A percentile compares a stretch with the other conserved stretches of the same genome.
These are phyloP conservation scores for Diachasma alloeum DNA, from an alignment of 1,140 invertebrate genomes.

Conservation along the genomic window DNA sequence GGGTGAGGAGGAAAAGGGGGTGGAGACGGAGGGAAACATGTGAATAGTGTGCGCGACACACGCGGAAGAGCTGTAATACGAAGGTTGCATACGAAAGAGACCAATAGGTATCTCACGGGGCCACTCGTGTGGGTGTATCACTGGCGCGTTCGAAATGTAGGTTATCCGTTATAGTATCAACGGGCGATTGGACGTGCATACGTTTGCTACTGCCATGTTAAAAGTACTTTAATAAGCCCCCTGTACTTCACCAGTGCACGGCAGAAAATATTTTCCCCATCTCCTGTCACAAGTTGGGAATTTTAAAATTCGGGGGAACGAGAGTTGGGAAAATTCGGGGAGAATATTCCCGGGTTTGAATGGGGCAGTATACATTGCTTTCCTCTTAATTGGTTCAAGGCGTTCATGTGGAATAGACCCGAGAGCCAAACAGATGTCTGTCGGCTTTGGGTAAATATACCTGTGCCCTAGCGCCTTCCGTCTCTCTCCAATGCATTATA, in stretches of 20 bases:
- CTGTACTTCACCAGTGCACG: no score
- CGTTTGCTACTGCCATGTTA: constrained; percentile 17
- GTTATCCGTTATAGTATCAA: constrained; percentile 50
- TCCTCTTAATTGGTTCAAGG: not conserved
- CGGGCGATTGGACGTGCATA: constrained; percentile 34
- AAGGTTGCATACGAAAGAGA: constrained; percentile 49
- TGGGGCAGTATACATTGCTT: not conserved
- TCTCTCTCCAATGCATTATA: constrained; percentile 44
- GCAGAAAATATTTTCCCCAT: no score
- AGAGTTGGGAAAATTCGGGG: no score
- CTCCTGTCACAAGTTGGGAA: no score
- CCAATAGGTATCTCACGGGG: constrained; percentile 39
- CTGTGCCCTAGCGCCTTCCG: constrained; percentile 39
- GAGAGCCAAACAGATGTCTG: constrained; percentile 44
- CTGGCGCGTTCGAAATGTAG: constrained; percentile 41
- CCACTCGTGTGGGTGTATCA: constrained; percentile 38
- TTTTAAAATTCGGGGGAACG: no score
- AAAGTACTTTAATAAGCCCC: constrained; percentile 35
- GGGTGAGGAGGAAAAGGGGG: not conserved
- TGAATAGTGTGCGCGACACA: constrained; percentile 38
- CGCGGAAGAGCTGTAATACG: constrained; percentile 42
- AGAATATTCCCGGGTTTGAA: no score
- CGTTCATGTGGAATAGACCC: not conserved
- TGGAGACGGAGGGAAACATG: not conserved
- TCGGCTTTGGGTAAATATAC: constrained; percentile 49